Percentiles rank a stretch among this genome's conserved stretches.
Evolutionary conservation across 2,797 vertebrate species (phyloP).

Genomic region (Podargus strigoides): DNA sequence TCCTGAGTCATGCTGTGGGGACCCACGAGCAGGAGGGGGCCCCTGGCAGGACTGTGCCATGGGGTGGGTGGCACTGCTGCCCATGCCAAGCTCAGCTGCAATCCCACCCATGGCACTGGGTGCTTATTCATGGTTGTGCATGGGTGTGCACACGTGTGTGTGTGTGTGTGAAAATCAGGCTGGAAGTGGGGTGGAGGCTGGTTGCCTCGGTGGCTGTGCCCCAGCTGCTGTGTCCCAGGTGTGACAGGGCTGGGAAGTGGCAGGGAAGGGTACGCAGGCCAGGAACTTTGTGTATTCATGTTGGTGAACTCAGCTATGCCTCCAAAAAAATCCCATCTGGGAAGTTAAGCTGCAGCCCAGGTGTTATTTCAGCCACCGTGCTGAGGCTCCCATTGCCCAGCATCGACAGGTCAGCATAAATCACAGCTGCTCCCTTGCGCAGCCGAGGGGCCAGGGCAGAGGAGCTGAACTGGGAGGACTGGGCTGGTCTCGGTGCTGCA

Average conservation of each 20-base stretch:
- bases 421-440: background rate
- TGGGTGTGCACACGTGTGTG: fast-evolving
- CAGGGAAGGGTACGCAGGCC: background rate
- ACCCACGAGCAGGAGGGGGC: background rate
- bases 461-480: background rate
- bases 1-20: fast-evolving
- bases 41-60: fast-evolving
- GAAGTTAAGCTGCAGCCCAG: background rate
- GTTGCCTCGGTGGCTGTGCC: fast-evolving
- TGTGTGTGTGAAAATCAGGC: fast-evolving
- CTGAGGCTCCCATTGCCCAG: too few relatives aligned
- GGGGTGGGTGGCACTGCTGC: background rate
- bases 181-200: fast-evolving
- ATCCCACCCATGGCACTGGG: background rate
- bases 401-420: too few relatives aligned
- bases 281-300: background rate
- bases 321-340: background rate
- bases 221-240: too few relatives aligned
- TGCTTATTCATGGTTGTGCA: fast-evolving
- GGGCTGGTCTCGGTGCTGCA: background rate
- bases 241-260: background rate
- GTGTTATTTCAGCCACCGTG: too few relatives aligned
- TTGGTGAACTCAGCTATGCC: background rate
- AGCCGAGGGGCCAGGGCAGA: background rate
- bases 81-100: background rate